Base-by-base conservation (phyloP, 2,888 invertebrate genomes). In the Noctua fimbriata region DNA sequence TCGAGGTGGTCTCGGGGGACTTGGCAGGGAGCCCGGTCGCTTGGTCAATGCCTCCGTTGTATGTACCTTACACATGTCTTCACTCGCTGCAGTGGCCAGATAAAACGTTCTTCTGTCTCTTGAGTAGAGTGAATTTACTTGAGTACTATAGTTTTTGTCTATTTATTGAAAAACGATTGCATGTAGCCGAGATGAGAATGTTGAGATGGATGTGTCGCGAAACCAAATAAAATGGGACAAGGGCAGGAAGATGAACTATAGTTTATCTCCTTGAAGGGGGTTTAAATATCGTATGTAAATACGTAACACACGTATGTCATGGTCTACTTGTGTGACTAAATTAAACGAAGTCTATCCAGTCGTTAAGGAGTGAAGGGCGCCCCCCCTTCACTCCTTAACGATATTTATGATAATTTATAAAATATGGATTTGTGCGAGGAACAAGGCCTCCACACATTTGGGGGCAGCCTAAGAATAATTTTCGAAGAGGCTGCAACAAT, bases 1-100 rank as follows among this genome's bases (percentile, higher is more conserved):
- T 60, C 28, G 41, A 58, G 28, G 47, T 63, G 21, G 47, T 65
- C 60, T 69, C 28, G 36, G 44, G 58, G 47, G 78, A 73, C 41
- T 86, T 86, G 88, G 88, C 88, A 85, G 67, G 41, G 41, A 82
- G 88, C 85, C 86, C 78, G 70, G 52, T 76, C 21, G 75, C 78
- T 47, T 87, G 74, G 85, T 75, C 78, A 79, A 75, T 73, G 82
- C 72, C 66, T 84, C 58, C 63, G 47, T 77, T 76, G 67, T 44
- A 72, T 81, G 67, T 83, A 63, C 49, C 36, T 36, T 71, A 52
- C 87, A 86, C 28, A 78, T 63, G 69, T 73, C 73, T 76, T 71
- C 18, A 76, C 52, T 10, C 36, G 52, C n/a, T 82, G 83, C 73
- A 83, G 44, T 76, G 77, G 52, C 32, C 65, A 16, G 52, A 72